Percentiles rank a stretch among this genome's conserved stretches.
These are phyloP conservation scores for Vidua macroura DNA, from an alignment of 2,113 vertebrate species.

Conservation along the genomic window DNA sequence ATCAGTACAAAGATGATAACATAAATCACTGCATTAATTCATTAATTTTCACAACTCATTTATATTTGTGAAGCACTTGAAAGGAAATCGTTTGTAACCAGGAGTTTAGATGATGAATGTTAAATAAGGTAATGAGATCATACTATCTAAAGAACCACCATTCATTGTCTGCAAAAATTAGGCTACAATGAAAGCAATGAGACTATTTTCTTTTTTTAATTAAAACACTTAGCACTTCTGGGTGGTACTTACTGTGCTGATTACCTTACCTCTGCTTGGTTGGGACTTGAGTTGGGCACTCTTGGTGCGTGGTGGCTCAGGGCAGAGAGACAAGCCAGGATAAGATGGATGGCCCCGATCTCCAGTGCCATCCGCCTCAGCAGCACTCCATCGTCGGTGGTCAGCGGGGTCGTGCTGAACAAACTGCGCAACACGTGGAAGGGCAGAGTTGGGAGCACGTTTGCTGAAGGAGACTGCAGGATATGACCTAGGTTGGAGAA, in stretches of 20 bases:
- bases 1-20: not conserved
- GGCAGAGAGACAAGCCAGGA: slow-evolving; percentile 96
- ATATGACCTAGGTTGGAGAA: slow-evolving; percentile 85
- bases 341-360: slow-evolving; percentile 95
- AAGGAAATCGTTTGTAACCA: not conserved
- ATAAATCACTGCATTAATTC: not conserved
- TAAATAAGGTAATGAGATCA: not conserved
- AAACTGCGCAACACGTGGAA: slow-evolving; percentile 93
- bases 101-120: not conserved
- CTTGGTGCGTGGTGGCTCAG: slow-evolving; percentile 95
- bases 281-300: slow-evolving; percentile 85
- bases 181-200: not conserved
- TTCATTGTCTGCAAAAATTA: not conserved
- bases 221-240: not conserved
- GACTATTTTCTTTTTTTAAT: not conserved
- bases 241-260: not conserved
- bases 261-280: slow-evolving; percentile 84
- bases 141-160: not conserved
- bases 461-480: slow-evolving; percentile 95
- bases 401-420: slow-evolving; percentile 91
- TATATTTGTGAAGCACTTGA: not conserved
- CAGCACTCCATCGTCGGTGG: slow-evolving; percentile 93
- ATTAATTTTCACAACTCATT: not conserved
- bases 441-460: slow-evolving; percentile 93
- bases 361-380: slow-evolving; percentile 95